phyloP scores from a whole-genome alignment of 2,797 vertebrate species.

The Emydoidea blandingii region DNA sequence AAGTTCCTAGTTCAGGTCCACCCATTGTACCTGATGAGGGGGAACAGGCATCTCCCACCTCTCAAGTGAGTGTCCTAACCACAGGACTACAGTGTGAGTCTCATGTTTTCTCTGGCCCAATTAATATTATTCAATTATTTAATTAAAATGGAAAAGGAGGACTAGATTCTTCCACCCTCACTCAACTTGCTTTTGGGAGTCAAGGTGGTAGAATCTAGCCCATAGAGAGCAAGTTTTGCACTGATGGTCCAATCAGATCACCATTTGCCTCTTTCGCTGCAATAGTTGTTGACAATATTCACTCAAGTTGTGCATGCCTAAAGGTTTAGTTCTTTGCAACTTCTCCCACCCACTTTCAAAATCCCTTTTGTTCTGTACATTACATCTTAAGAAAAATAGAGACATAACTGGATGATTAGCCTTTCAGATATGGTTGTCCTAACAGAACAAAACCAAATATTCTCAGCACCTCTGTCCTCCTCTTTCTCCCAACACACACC shows the following conservation, averaged over 20 bases:
- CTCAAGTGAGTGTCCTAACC: neutral
- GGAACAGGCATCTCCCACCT: neutral
- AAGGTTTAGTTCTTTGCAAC: neutral
- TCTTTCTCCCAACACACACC: neutral
- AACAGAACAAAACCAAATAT: neutral
- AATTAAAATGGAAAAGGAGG: neutral
- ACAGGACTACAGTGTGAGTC: neutral
- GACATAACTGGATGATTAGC: neutral
- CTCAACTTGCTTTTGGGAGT: neutral
- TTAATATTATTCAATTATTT: neutral
- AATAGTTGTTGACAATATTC: neutral
- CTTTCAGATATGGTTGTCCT: neutral
- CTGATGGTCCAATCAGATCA: neutral
- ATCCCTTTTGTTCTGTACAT: neutral
- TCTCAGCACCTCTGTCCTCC: neutral
- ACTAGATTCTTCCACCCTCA: neutral
- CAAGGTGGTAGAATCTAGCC: neutral
- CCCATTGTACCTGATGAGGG: neutral
- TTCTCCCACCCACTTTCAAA: neutral
- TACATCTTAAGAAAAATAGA: neutral
- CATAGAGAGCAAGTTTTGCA: neutral
- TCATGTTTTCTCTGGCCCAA: neutral
- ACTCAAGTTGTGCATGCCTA: neutral
- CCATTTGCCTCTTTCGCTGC: neutral
- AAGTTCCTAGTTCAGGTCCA: neutral